Base-by-base conservation (phyloP, 2,113 vertebrate species). In the Psittacus erithacus region DNA sequence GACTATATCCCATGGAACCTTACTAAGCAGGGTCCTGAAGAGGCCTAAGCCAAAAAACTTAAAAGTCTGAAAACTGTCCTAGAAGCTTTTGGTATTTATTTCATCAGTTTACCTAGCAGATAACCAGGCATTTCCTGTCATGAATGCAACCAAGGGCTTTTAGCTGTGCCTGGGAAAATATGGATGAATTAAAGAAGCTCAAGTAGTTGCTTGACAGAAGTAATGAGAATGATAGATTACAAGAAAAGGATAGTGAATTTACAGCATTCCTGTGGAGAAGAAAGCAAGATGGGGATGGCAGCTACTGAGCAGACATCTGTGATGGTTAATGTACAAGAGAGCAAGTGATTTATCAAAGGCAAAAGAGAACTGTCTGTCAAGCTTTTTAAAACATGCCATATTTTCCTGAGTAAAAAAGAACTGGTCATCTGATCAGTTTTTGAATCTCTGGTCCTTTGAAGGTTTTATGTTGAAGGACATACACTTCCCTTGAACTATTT, bases 121-220 rank as follows among this genome's bases (percentile, higher is more conserved):
- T 88, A 91, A 73, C 81, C 81, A 91, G 88, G 75, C 83, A 90
- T 91, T 97, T 96, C 92, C 95, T 95, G 75, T 13, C 7, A 1
- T 35, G 71, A 76, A 31, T 6, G 52, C 39, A 74, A 86, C 31
- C 35, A 27, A 67, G 85, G 63, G 57, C 92, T 96, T 93, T 87
- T n/a, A 93, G 74, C 86, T 74, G 29, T 55, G 68, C 82, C 86
- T 92, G 91, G 87, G 85, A 95, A 96, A 94, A 78, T 28, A 38
- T 57, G 64, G 33, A 9, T 71, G 68, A 91, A 69, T 63, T 82
- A 39, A 88, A 94, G 91, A 55, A 94, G 70, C 44, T 95, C 88
- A 71, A 94, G 85, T 63, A 57, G 41, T 67, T 94, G 77, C 87
- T 29, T 79, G 77, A 55, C 60, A 92, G 60, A 55, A 65, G 31